These are phyloP conservation scores for Elanoides forficatus DNA, from an alignment of 2,113 vertebrate genomes.

Conservation along the genomic window DNA sequence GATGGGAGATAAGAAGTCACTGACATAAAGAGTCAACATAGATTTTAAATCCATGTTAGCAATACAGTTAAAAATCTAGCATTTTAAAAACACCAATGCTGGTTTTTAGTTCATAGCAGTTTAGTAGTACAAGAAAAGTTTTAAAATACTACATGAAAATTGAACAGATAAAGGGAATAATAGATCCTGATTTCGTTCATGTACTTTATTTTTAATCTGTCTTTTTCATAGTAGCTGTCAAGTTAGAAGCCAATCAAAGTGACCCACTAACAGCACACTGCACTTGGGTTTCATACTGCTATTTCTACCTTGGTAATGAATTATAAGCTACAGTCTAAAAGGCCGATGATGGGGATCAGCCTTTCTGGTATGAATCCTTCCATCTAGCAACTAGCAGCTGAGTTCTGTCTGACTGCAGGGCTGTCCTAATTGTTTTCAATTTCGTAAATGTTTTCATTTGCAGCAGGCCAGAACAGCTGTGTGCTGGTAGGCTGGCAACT, in stretches of 20 bases:
- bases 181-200: not conserved
- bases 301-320: not conserved
- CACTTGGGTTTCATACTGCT: not conserved
- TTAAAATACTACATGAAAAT: not conserved
- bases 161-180: not conserved
- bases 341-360: not conserved
- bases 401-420: not conserved
- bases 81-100: not conserved
- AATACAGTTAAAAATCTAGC: not conserved
- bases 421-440: not conserved
- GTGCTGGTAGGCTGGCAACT: not conserved
- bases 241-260: not conserved
- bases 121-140: not conserved
- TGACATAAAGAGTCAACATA: not conserved
- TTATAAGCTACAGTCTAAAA: not conserved
- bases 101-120: not conserved
- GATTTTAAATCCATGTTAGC: not conserved
- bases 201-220: not conserved
- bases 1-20: not conserved
- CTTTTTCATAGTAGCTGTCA: not conserved
- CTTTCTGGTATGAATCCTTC: not conserved
- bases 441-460: not conserved
- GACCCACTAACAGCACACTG: not conserved
- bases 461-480: not conserved
- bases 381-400: not conserved